A percentile compares a stretch with the other conserved stretches of the same genome.
Conservation (phyloP, 2,888 invertebrate species). For the Micropterix aruncella region DNA sequence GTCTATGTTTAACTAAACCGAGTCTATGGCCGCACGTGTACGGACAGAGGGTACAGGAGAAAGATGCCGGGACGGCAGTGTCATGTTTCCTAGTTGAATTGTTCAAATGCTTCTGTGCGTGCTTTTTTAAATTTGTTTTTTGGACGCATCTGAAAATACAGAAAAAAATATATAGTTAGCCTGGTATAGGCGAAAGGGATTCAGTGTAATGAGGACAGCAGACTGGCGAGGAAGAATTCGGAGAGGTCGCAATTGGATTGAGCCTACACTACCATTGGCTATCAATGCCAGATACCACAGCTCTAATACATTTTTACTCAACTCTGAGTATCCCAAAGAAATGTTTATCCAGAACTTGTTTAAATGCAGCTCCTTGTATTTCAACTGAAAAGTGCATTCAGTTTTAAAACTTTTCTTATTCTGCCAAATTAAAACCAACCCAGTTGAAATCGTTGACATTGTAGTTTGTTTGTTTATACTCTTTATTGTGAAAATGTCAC, state of each 20-base stretch:
- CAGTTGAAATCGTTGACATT: no score
- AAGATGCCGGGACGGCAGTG: no score
- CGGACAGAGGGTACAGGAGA: slow-evolving; percentile 27
- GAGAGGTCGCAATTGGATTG: no score
- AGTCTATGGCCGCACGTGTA: slow-evolving; percentile 33
- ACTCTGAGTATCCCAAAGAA: not conserved
- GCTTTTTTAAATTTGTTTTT: slow-evolving; percentile 34
- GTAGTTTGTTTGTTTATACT: no score
- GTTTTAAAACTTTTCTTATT: no score
- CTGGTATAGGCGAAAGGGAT: not conserved
- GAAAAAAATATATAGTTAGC: not conserved
- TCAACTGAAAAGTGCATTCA: no score
- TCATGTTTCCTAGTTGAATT: slow-evolving; percentile 28
- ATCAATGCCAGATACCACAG: not conserved
- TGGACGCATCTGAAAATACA: slow-evolving; percentile 27
- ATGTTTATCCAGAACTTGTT: no score
- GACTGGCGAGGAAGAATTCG: not conserved
- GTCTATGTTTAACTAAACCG: slow-evolving; percentile 32
- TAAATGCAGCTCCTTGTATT: no score
- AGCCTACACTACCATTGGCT: no score
- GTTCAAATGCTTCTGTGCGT: slow-evolving; percentile 31
- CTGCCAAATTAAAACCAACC: no score
- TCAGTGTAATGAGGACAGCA: not conserved
- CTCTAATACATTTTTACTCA: not conserved
- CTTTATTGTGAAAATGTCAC: no score